These are phyloP conservation scores for Gnathonemus echidnorhynchus DNA, from an alignment of 2,113 vertebrate species.

Conservation along the genomic window DNA sequence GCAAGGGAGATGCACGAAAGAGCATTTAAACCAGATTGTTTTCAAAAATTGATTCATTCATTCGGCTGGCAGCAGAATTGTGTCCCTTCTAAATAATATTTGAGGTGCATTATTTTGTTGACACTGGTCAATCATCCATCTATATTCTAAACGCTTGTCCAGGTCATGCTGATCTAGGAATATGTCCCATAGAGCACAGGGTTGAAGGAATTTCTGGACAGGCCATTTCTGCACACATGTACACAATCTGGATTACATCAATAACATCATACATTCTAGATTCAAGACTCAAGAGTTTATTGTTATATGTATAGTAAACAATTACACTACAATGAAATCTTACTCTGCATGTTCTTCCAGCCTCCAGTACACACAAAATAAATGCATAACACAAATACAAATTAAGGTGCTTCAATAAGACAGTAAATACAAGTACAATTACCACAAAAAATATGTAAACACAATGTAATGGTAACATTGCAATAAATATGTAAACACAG, in stretches of 20 bases:
- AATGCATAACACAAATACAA: not conserved
- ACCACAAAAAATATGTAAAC: not conserved
- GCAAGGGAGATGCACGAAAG: not conserved
- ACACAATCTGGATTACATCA: not conserved
- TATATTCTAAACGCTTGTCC: not conserved
- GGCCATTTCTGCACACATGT: not conserved
- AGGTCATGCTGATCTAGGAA: not conserved
- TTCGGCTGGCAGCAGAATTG: not conserved
- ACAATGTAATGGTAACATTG: not conserved
- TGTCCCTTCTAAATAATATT: not conserved
- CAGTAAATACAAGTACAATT: not conserved
- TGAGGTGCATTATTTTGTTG: not conserved
- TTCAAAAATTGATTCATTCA: conserved; percentile 8
- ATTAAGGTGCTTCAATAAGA: not conserved
- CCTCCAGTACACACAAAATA: not conserved
- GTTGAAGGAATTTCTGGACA: not conserved
- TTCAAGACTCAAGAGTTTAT: not conserved
- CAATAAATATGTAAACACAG: not conserved
- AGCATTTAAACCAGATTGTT: not conserved
- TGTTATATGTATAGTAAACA: not conserved
- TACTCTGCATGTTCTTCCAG: not conserved
- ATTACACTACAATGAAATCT: not conserved
- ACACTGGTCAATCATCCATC: not conserved
- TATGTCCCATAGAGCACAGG: not conserved
- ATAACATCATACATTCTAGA: not conserved